A percentile compares a stretch with the other conserved stretches of the same genome.
phyloP scores from a whole-genome alignment of 2,888 invertebrate genomes.

The Acleris emargana region DNA sequence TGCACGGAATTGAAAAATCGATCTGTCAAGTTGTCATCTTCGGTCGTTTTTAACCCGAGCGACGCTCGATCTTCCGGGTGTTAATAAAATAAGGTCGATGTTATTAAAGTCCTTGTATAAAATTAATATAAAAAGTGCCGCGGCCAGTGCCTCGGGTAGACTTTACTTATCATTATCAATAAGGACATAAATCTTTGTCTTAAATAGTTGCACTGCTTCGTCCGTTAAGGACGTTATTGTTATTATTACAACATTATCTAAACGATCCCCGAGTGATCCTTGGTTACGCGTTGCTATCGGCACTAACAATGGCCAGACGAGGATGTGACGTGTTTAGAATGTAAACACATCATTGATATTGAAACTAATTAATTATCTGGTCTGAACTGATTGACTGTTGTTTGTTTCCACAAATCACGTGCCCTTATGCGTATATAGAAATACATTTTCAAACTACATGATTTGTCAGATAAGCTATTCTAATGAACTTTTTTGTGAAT shows the following conservation, averaged over 20 bases:
- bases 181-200: constrained; percentile 5
- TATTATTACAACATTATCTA: constrained; percentile 10
- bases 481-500: too few species aligned
- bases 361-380: constrained; percentile 20
- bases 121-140: not conserved
- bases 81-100: too few species aligned
- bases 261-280: constrained; percentile 7
- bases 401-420: not conserved
- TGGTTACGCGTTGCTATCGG: constrained; percentile 30
- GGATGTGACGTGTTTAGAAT: constrained; percentile 17
- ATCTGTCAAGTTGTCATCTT: too few species aligned
- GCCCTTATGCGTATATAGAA: not conserved
- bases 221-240: not conserved
- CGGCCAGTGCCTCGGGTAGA: constrained; percentile 11
- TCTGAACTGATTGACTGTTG: constrained; percentile 9
- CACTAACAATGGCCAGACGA: constrained; percentile 9
- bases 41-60: too few species aligned
- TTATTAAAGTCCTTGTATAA: too few species aligned
- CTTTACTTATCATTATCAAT: constrained; percentile 14
- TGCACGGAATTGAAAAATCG: too few species aligned
- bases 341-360: constrained; percentile 22
- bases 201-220: constrained; percentile 10
- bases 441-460: too few species aligned
- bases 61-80: too few species aligned
- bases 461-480: too few species aligned